These are phyloP conservation scores for Cathartes aura DNA, from an alignment of 2,113 vertebrate species.

Conservation along the genomic window DNA sequence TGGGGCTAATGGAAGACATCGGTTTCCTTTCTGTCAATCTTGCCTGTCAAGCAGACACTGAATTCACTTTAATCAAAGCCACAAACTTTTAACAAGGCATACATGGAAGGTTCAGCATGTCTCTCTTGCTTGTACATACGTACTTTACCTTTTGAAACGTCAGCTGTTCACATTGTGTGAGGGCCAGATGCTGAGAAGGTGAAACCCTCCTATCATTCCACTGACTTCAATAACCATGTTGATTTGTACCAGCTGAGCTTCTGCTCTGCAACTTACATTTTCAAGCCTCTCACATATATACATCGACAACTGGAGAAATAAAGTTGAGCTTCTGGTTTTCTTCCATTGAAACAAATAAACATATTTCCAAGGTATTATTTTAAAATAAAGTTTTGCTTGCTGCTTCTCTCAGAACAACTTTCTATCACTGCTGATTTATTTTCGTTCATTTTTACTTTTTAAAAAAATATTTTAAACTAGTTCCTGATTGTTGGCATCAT, in stretches of 20 bases:
- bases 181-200: neutral
- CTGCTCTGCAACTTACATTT: neutral
- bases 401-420: neutral
- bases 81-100: constrained; percentile 7
- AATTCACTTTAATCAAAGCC: constrained; percentile 37
- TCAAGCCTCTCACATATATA: neutral
- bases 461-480: neutral
- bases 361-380: neutral
- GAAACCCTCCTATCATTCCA: neutral
- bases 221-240: neutral
- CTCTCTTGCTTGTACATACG: neutral
- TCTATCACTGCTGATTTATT: neutral
- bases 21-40: constrained; percentile 40
- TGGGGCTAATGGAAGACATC: constrained; percentile 24
- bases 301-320: neutral
- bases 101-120: neutral
- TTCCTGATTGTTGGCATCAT: neutral
- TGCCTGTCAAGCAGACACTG: neutral
- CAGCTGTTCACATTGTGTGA: neutral
- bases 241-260: constrained; percentile 5
- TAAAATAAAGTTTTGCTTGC: neutral
- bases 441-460: neutral
- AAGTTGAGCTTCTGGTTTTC: neutral
- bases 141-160: constrained; percentile 14
- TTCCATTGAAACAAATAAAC: neutral